These are phyloP conservation scores for Leptosomus discolor DNA, from an alignment of 2,113 vertebrate species.

Conservation along the genomic window DNA sequence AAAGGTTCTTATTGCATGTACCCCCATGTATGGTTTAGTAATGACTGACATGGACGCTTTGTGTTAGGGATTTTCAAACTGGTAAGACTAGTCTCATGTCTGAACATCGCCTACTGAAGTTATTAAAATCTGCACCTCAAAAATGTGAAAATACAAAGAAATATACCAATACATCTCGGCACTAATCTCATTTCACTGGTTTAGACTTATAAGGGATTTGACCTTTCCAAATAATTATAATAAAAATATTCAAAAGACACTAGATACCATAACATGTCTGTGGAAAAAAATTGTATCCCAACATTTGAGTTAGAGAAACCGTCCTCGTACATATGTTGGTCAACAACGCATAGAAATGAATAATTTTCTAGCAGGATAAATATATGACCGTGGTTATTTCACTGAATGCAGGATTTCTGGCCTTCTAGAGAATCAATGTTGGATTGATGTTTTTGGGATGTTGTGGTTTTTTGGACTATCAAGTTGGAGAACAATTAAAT, in stretches of 20 bases:
- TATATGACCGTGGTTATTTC: background rate
- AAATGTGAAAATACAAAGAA: background rate
- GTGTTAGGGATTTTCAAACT: background rate
- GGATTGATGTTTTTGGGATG: background rate
- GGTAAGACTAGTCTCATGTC: background rate
- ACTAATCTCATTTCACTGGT: background rate
- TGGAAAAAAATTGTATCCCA: background rate
- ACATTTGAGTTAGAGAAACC: background rate
- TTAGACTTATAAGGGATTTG: background rate
- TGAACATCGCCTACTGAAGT: background rate
- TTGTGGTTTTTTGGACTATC: background rate
- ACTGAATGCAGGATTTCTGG: background rate
- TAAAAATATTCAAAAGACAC: slow-evolving; percentile 16
- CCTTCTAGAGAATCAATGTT: background rate
- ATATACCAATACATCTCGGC: background rate
- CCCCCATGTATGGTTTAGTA: background rate
- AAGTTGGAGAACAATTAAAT: background rate
- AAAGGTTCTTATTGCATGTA: background rate
- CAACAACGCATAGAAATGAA: background rate
- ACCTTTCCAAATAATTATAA: background rate
- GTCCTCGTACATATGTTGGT: background rate
- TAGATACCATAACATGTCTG: background rate
- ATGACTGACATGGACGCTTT: background rate
- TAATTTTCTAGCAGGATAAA: background rate
- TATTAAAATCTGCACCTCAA: background rate